Evolutionary conservation across 2,797 vertebrate species (phyloP).

Genomic region (Propithecus perrieri): DNA sequence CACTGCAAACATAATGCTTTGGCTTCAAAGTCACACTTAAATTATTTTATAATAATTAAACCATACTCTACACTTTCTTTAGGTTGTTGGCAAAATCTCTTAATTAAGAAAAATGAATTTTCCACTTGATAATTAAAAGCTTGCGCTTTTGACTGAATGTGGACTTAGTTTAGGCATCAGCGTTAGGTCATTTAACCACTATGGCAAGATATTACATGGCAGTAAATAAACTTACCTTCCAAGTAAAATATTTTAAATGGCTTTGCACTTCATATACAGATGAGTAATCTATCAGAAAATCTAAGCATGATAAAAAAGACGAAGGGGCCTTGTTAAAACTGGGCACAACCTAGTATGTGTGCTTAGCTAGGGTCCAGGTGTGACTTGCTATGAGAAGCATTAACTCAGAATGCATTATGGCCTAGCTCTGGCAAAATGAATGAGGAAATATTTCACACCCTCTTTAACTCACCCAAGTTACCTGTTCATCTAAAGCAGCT

Average conservation of each 20-base stretch:
- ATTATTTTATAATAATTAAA: slow-evolving; percentile 23
- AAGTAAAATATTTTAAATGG: slow-evolving; percentile 59
- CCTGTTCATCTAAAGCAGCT: slow-evolving; percentile 54
- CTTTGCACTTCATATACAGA: slow-evolving; percentile 36
- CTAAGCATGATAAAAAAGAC: slow-evolving; percentile 32
- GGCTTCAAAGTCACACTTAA: not conserved
- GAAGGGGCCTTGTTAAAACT: not conserved
- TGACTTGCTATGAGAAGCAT: slow-evolving; percentile 46
- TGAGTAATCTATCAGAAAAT: slow-evolving; percentile 59
- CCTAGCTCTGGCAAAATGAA: not conserved
- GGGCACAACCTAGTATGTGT: not conserved
- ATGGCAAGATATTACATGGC: not conserved
- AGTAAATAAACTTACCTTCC: slow-evolving; percentile 37
- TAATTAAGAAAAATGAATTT: not conserved
- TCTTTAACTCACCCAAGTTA: slow-evolving; percentile 76
- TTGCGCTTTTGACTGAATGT: slow-evolving; percentile 30
- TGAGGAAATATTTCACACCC: slow-evolving; percentile 76
- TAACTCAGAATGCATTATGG: slow-evolving; percentile 52
- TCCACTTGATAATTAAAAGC: slow-evolving; percentile 20
- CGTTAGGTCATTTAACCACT: not conserved
- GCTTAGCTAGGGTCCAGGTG: slow-evolving; percentile 52
- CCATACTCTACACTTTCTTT: not conserved
- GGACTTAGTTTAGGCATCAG: not conserved
- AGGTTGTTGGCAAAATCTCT: not conserved
- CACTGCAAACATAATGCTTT: not conserved